Evolutionary conservation across 2,797 vertebrate genomes (phyloP).

Genomic region (Squalus acanthias): DNA sequence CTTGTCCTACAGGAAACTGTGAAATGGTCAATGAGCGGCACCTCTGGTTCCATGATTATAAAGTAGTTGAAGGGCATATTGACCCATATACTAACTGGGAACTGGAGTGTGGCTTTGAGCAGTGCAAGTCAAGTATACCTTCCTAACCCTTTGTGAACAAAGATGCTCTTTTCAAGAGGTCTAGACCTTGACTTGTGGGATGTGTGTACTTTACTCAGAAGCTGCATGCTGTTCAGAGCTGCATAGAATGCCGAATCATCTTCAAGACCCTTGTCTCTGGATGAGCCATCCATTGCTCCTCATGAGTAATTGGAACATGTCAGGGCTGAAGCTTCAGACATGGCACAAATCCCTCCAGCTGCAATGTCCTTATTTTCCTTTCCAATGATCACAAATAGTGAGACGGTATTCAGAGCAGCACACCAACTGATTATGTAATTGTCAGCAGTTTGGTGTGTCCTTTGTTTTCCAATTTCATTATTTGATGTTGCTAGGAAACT

Average conservation of each 20-base stretch:
- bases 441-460: background rate
- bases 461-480: background rate
- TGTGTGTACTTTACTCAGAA: background rate
- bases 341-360: background rate
- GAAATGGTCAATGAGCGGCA: background rate
- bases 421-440: background rate
- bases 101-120: too few species aligned
- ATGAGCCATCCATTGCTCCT: background rate
- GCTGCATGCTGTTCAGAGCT: background rate
- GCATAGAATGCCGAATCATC: background rate
- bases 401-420: too few species aligned
- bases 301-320: background rate
- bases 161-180: background rate
- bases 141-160: too few species aligned
- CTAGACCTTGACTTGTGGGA: background rate
- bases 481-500: background rate
- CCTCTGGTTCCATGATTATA: background rate
- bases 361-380: background rate
- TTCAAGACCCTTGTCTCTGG: background rate
- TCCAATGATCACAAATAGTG: background rate
- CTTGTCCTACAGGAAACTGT: background rate
- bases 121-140: too few species aligned
- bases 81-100: too few species aligned
- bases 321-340: background rate
- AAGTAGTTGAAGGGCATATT: background rate